These are phyloP conservation scores for Leptocoma aspasia DNA, from an alignment of 2,113 vertebrate genomes.

Conservation along the genomic window DNA sequence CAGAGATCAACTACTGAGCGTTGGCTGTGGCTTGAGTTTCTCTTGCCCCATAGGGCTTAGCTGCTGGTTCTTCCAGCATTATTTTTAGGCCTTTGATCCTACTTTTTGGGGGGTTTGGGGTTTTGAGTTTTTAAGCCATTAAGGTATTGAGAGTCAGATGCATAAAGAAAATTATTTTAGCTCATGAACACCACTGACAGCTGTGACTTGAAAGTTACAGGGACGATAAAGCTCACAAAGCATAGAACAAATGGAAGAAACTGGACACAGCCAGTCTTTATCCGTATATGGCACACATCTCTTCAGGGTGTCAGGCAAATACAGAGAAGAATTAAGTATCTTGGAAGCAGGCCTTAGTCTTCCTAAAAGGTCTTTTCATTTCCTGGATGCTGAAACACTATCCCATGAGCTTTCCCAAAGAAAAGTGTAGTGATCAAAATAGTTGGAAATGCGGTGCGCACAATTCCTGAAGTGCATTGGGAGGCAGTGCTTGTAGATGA, in stretches of 20 bases:
- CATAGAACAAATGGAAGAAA: background rate
- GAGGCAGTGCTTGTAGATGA: background rate
- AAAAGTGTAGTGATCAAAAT: background rate
- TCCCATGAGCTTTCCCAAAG: background rate
- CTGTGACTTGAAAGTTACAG: background rate
- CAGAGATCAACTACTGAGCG: background rate
- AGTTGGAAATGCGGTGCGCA: fast-evolving
- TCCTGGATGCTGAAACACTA: background rate
- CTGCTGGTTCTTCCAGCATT: background rate
- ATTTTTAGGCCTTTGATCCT: background rate
- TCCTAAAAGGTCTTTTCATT: background rate
- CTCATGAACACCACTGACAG: background rate
- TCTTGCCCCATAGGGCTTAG: background rate
- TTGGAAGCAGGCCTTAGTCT: background rate
- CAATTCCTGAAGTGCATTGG: fast-evolving
- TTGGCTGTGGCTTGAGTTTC: background rate
- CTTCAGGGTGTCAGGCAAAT: background rate
- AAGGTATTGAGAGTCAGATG: background rate
- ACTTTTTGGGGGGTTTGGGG: fast-evolving
- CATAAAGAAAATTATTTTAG: background rate
- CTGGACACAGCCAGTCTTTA: background rate
- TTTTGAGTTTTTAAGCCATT: background rate
- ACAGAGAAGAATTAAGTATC: background rate
- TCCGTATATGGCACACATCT: background rate
- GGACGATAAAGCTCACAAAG: background rate